phyloP scores from a whole-genome alignment of 2,888 invertebrate genomes.

The Ichneumoninae sp. region DNA sequence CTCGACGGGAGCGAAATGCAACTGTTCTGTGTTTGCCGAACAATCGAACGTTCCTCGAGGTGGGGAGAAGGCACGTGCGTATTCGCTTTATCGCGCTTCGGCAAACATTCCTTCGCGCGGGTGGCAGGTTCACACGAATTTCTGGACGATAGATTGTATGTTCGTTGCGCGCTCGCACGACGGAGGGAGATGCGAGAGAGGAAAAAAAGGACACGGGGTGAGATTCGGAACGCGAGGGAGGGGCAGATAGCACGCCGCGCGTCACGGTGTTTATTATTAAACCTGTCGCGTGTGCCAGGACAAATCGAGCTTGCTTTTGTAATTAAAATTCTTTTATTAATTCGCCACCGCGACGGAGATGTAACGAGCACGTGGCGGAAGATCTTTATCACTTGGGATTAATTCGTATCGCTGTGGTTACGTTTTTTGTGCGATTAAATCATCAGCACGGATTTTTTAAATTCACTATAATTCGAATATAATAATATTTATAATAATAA shows the following conservation, averaged over 20 bases:
- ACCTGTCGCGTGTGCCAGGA: slow-evolving; percentile 48
- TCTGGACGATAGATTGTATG: slow-evolving; percentile 22
- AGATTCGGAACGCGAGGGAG: slow-evolving; percentile 14
- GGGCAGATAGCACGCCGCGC: slow-evolving; percentile 17
- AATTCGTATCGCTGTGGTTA: neutral
- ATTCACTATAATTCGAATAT: neutral
- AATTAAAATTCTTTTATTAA: slow-evolving; percentile 48
- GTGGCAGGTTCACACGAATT: slow-evolving; percentile 57
- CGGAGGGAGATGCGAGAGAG: neutral
- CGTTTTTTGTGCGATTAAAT: neutral
- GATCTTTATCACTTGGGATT: neutral
- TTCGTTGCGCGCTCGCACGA: slow-evolving; percentile 33
- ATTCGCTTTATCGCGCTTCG: slow-evolving; percentile 55
- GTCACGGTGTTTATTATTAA: slow-evolving; percentile 60
- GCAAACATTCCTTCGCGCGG: slow-evolving; percentile 44
- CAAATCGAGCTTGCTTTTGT: slow-evolving; percentile 53
- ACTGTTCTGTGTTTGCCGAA: neutral
- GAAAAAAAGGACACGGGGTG: slow-evolving; percentile 33
- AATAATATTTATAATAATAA: too few relatives aligned
- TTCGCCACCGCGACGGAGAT: neutral
- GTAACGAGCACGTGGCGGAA: neutral
- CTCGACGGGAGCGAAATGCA: neutral
- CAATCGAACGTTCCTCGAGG: neutral
- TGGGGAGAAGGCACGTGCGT: neutral
- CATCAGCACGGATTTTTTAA: neutral